Evolutionary conservation across 2,797 vertebrate species (phyloP).

Genomic region (Urophycis tenuis): DNA sequence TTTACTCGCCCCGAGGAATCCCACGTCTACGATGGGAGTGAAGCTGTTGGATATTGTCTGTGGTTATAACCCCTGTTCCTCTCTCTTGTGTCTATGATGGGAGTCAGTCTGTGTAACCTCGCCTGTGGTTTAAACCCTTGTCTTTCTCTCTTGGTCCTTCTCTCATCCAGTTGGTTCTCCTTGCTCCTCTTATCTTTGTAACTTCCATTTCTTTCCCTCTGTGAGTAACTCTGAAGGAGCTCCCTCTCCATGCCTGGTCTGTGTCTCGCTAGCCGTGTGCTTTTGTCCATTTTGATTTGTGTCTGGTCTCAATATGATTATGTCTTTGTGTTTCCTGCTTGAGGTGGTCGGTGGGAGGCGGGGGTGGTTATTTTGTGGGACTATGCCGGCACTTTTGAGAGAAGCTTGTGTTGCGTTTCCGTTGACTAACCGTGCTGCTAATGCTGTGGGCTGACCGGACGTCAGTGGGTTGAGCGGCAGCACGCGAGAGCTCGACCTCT

Average conservation of each 20-base stretch:
- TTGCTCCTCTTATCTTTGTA: conserved; percentile 93
- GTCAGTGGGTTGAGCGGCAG: conserved; percentile 22
- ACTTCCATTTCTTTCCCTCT: conserved; percentile 88
- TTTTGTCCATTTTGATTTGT: conserved; percentile 60
- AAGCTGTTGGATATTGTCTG: conserved; percentile 26
- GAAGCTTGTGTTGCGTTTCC: conserved; percentile 40
- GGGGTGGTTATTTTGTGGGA: conserved; percentile 38
- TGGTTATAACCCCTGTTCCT: conserved; percentile 65
- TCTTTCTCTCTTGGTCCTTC: conserved; percentile 80
- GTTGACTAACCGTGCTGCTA: background rate
- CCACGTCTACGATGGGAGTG: background rate
- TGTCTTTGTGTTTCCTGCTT: background rate
- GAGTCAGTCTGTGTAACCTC: conserved; percentile 9
- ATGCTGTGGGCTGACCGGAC: background rate
- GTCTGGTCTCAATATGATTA: background rate
- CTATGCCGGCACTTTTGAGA: conserved; percentile 55
- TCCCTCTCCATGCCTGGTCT: conserved; percentile 68
- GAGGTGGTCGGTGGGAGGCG: conserved; percentile 21
- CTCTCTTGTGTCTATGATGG: conserved; percentile 64
- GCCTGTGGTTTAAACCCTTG: conserved; percentile 59
- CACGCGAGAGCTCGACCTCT: conserved; percentile 9
- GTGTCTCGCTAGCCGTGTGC: conserved; percentile 72
- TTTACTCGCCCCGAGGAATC: no score
- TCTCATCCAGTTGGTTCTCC: conserved; percentile 88
- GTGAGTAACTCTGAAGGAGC: conserved; percentile 86